A percentile compares a stretch with the other conserved stretches of the same genome.
phyloP scores from a whole-genome alignment of 2,797 vertebrate genomes.

The Myotis findleyi region DNA sequence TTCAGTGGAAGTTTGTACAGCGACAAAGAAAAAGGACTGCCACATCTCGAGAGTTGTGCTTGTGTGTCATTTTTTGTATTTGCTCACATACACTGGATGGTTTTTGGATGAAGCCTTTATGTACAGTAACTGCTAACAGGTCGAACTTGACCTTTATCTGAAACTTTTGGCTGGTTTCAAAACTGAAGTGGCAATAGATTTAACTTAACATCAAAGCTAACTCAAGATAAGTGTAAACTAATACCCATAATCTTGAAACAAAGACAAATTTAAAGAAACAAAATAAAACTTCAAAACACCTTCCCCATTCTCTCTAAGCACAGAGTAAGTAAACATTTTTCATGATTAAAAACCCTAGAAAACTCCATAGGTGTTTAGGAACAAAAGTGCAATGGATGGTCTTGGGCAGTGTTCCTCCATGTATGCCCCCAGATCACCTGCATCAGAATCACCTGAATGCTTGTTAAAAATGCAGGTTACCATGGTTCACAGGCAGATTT shows the following conservation, averaged over 20 bases:
- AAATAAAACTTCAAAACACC: constrained; percentile 32
- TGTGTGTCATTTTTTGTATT: constrained; percentile 80
- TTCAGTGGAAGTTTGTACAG: constrained; percentile 87
- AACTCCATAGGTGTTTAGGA: background rate
- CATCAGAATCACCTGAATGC: background rate
- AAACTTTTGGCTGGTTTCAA: constrained; percentile 64
- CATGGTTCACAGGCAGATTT: background rate
- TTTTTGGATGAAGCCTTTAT: constrained; percentile 43
- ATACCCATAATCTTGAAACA: constrained; percentile 14
- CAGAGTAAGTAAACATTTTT: constrained; percentile 66
- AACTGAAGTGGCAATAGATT: constrained; percentile 63
- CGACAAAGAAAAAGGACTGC: constrained; percentile 79
- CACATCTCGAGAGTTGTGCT: constrained; percentile 90
- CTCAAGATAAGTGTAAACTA: background rate
- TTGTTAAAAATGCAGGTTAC: background rate
- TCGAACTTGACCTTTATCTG: background rate
- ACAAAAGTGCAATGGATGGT: background rate
- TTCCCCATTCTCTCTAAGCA: constrained; percentile 35
- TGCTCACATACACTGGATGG: constrained; percentile 60
- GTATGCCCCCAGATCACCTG: background rate
- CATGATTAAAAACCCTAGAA: constrained; percentile 40
- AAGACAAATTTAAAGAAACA: constrained; percentile 43
- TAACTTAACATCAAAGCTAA: constrained; percentile 53
- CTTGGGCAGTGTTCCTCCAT: background rate
- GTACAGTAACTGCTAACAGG: constrained; percentile 58